Evolutionary conservation across 2,113 vertebrate species (phyloP), one percentile per base, ranked within the genome.

Genomic region (Peucedramus taeniatus): DNA sequence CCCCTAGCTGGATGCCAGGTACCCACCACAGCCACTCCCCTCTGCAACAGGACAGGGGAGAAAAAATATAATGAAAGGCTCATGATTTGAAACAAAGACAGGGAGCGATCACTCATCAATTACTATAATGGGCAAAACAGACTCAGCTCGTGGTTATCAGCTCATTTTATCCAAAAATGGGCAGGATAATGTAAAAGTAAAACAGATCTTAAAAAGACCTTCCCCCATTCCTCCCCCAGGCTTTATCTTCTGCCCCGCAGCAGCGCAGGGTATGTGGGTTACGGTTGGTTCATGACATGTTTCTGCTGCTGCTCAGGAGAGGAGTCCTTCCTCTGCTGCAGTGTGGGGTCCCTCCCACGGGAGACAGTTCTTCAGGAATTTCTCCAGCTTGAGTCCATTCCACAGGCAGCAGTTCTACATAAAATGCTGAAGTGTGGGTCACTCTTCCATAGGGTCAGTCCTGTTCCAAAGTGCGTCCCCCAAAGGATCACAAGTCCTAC

Each of bases 201-300:
- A 80, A 26, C 24, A 70, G 13, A 40, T 40, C 30, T 40, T 56
- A 49, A 42, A 28, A 65, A 28, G 31, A 57, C 8, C 44, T 33
- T 64, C 18, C 23, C 8, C 10, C 22, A 72, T 5, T 12, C 9
- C 8, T 49, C 42, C 22, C 6, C 27, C 1, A 0, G 15, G 22
- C 35, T 63, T 33, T n/a, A 24, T 63, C 11, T 30, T 28, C 50
- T 72, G 17, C 21, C 30, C 42, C 42, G 59, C 35, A 64, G 26
- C 1, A 0, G 3, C 1, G 0, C 21, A 57, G 31, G 9, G 10
- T 33, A 33, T 5, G 11, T 18, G 31, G 66, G 8, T 49, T 42
- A 37, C 0, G 0, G 37, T 21, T 37, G 37, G 44, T 51, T 68
- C 71, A 50, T 9, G 5, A 28, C 12, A 26, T 0, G 0, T 35